These are phyloP conservation scores for Zaprionus vittiger DNA, from an alignment of 1,140 invertebrate genomes.

Conservation along the genomic window DNA sequence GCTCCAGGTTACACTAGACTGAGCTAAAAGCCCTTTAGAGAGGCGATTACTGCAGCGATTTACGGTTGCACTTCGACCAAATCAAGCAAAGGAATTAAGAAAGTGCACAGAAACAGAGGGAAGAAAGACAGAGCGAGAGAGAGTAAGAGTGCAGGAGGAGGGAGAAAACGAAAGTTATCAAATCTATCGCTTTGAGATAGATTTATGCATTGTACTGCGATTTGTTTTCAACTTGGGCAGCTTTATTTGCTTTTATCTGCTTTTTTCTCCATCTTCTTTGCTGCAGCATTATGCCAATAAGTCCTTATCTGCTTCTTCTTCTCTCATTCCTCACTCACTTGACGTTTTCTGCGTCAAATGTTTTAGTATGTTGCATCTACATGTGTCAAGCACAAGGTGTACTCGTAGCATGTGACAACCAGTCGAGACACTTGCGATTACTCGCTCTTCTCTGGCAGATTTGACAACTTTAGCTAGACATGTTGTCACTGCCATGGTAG, in stretches of 20 bases:
- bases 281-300: not conserved
- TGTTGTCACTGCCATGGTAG: not conserved
- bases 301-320: not conserved
- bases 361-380: not conserved
- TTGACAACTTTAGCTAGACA: not conserved
- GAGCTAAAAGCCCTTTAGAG: not conserved
- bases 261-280: not conserved
- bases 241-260: not conserved
- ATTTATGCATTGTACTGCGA: not conserved
- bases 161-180: not conserved
- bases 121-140: not conserved
- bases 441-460: not conserved
- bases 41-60: not conserved
- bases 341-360: not conserved
- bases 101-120: not conserved
- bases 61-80: conserved; percentile 2
- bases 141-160: not conserved
- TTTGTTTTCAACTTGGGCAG: not conserved
- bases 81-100: conserved; percentile 7
- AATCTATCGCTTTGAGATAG: not conserved
- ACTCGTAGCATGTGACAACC: not conserved
- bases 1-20: not conserved
- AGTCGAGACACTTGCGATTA: not conserved
- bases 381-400: not conserved
- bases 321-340: not conserved